Conservation (phyloP, 2,888 invertebrate species). For the Liposcelis brunnea region DNA sequence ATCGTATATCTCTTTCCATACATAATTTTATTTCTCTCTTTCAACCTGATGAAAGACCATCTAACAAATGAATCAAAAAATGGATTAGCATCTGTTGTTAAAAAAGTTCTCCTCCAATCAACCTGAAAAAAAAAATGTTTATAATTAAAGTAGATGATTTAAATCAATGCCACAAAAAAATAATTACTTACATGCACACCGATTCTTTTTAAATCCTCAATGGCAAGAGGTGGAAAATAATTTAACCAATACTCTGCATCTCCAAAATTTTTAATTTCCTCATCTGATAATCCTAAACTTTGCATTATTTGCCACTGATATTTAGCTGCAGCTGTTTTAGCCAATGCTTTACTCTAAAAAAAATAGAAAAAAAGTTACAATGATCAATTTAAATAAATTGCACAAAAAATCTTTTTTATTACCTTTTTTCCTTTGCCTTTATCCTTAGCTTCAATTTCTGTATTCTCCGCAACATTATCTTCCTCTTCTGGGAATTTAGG, state of each 20-base stretch:
- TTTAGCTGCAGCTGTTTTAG: slow-evolving; percentile 75
- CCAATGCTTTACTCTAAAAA: slow-evolving; percentile 74
- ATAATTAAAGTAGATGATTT: too few species aligned
- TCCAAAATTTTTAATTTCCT: slow-evolving; percentile 86
- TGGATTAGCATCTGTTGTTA: slow-evolving; percentile 95
- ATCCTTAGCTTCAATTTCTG: slow-evolving; percentile 49
- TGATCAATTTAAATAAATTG: not conserved
- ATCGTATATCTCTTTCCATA: slow-evolving; percentile 96
- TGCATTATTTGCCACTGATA: slow-evolving; percentile 99
- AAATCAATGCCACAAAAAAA: too few species aligned
- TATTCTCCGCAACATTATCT: slow-evolving; percentile 28
- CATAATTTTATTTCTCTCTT: slow-evolving; percentile 72
- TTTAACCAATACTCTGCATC: slow-evolving; percentile 86
- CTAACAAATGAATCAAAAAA: slow-evolving; percentile 95
- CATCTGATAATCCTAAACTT: slow-evolving; percentile 70
- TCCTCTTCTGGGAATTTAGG: slow-evolving; percentile 62
- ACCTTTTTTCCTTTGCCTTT: slow-evolving; percentile 83
- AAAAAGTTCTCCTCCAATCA: slow-evolving; percentile 96
- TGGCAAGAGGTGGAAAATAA: slow-evolving; percentile 86
- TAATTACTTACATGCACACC: slow-evolving; percentile 75
- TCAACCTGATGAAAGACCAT: slow-evolving; percentile 87
- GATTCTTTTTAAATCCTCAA: slow-evolving; percentile 70
- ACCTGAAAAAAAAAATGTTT: slow-evolving; percentile 36
- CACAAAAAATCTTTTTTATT: slow-evolving; percentile 9
- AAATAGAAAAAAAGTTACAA: slow-evolving; percentile 5